Conservation (phyloP, 1,140 invertebrate genomes). For the Macrobrachium rosenbergii region DNA sequence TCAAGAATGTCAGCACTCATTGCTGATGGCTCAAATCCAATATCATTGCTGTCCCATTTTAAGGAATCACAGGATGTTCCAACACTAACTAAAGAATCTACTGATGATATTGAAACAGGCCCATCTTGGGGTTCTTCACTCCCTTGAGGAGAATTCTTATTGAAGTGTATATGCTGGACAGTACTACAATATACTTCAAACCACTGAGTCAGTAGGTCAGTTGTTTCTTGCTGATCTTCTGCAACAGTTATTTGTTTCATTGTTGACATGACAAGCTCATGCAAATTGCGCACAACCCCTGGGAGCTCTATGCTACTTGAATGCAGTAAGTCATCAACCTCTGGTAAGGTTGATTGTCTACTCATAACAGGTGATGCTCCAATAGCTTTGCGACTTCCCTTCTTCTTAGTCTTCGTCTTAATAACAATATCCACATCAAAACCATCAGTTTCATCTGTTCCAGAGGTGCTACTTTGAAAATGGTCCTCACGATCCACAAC, state of each 20-base stretch:
- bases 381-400: not conserved
- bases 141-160: conserved; percentile 24
- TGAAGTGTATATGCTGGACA: conserved; percentile 28
- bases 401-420: conserved; percentile 35
- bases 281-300: conserved; percentile 42
- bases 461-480: not conserved
- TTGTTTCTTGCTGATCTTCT: conserved; percentile 25
- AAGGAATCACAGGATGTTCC: conserved; percentile 49
- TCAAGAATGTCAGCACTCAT: conserved; percentile 51
- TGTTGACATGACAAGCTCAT: conserved; percentile 42
- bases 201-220: conserved; percentile 36
- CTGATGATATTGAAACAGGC: conserved; percentile 39
- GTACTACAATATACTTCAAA: conserved; percentile 44
- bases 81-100: conserved; percentile 42
- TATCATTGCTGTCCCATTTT: conserved; percentile 51
- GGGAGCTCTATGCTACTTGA: conserved; percentile 28
- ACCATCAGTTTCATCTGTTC: conserved; percentile 30
- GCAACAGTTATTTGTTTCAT: conserved; percentile 28
- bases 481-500: conserved; percentile 16
- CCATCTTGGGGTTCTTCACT: conserved; percentile 42
- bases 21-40: conserved; percentile 50
- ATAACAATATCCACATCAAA: conserved; percentile 33
- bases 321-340: conserved; percentile 10
- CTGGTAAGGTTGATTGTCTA: not conserved
- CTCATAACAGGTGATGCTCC: not conserved